phyloP scores from a whole-genome alignment of 2,888 invertebrate species.

The Standfussiana lucernea region DNA sequence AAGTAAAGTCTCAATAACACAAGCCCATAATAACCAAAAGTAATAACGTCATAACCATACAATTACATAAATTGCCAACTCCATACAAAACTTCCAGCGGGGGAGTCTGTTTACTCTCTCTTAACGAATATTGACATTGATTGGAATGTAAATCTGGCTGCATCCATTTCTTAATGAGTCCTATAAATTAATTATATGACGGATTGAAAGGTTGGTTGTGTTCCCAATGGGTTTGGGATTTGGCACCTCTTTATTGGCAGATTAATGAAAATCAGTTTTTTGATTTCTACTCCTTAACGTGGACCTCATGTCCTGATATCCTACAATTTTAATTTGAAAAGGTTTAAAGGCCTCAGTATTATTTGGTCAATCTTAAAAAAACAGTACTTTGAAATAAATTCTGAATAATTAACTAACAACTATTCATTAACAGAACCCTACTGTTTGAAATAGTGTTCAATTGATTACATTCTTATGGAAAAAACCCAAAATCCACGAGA shows the following conservation, averaged over 20 bases:
- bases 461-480: not conserved
- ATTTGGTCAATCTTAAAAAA: no score
- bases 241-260: not conserved
- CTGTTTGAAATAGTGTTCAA: not conserved
- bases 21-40: not conserved
- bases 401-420: not conserved
- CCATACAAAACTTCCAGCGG: slow-evolving; percentile 35
- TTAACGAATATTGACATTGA: slow-evolving; percentile 82
- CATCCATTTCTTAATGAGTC: slow-evolving; percentile 65
- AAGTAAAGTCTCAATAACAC: not conserved
- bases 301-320: not conserved
- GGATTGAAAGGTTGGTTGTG: slow-evolving; percentile 35
- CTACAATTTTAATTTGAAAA: no score
- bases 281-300: not conserved
- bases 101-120: slow-evolving; percentile 70
- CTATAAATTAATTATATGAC: slow-evolving; percentile 56
- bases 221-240: slow-evolving; percentile 1
- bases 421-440: not conserved
- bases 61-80: slow-evolving; percentile 50
- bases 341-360: no score
- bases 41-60: slow-evolving; percentile 23
- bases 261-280: not conserved
- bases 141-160: slow-evolving; percentile 79
- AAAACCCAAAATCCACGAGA: not conserved
- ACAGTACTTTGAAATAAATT: no score